Conservation (phyloP, 2,113 vertebrate species). For the Empidonax traillii region DNA sequence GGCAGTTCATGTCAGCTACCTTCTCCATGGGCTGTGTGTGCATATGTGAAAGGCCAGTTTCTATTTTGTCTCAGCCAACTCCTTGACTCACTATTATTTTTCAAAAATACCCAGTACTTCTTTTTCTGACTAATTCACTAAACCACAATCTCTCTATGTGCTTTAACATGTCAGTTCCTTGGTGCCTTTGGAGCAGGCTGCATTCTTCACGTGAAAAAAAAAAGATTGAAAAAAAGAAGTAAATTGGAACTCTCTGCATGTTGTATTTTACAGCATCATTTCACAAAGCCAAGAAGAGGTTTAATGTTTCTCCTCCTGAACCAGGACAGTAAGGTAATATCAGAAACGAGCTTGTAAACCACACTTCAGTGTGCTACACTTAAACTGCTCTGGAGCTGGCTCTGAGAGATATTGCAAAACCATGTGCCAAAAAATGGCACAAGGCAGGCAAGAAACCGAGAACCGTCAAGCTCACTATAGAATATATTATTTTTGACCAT, state of each 20-base stretch:
- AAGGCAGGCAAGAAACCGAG: not conserved
- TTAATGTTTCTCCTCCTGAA: not conserved
- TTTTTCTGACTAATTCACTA: not conserved
- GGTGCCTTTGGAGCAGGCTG: not conserved
- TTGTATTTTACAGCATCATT: not conserved
- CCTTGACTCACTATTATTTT: not conserved
- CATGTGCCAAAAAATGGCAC: not conserved
- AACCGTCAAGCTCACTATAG: not conserved
- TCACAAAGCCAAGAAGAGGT: not conserved
- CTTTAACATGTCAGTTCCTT: not conserved
- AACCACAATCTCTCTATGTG: not conserved
- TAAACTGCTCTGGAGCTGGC: not conserved
- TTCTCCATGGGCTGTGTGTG: not conserved
- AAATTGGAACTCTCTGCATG: not conserved
- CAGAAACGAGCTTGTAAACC: not conserved
- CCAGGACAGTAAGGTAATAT: not conserved
- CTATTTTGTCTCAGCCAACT: not conserved
- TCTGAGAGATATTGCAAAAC: not conserved
- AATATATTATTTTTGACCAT: not conserved
- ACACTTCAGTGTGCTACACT: not conserved
- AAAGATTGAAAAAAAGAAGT: not conserved
- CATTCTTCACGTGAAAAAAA: not conserved
- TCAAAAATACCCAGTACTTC: not conserved
- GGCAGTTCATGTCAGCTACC: rapidly evolving
- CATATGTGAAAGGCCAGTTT: not conserved